phyloP scores from a whole-genome alignment of 2,113 vertebrate species.

The Leptodactylus fuscus region DNA sequence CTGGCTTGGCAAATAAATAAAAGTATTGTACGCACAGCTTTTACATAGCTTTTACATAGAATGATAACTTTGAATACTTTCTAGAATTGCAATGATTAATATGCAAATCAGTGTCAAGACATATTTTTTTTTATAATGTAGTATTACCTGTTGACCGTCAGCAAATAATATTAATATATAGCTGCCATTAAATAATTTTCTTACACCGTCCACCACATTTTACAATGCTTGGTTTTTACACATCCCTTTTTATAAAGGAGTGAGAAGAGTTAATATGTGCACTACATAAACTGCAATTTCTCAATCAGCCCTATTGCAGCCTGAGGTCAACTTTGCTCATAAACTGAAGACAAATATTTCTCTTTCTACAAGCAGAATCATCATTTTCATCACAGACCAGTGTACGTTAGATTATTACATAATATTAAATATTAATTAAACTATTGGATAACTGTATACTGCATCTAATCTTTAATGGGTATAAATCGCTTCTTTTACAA shows the following conservation, averaged over 20 bases:
- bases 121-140: too few species aligned
- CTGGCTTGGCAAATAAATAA: too few species aligned
- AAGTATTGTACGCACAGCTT: too few species aligned
- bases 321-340: conserved; percentile 85
- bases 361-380: conserved; percentile 79
- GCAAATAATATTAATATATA: too few species aligned
- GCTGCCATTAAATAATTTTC: neutral
- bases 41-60: too few species aligned
- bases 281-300: conserved; percentile 72
- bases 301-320: conserved; percentile 79
- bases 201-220: neutral
- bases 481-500: neutral
- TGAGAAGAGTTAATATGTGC: conserved; percentile 73
- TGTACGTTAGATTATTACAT: conserved; percentile 82
- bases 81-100: too few species aligned
- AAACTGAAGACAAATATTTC: conserved; percentile 83
- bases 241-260: conserved; percentile 9
- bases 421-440: conserved; percentile 89
- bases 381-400: conserved; percentile 78
- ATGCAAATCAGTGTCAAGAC: too few species aligned
- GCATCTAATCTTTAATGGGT: conserved; percentile 35
- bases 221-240: neutral
- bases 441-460: conserved; percentile 68
- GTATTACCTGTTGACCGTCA: too few species aligned
- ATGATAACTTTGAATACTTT: too few species aligned